Evolutionary conservation across 2,113 vertebrate genomes (phyloP).

Genomic region (Mastomys natalensis): DNA sequence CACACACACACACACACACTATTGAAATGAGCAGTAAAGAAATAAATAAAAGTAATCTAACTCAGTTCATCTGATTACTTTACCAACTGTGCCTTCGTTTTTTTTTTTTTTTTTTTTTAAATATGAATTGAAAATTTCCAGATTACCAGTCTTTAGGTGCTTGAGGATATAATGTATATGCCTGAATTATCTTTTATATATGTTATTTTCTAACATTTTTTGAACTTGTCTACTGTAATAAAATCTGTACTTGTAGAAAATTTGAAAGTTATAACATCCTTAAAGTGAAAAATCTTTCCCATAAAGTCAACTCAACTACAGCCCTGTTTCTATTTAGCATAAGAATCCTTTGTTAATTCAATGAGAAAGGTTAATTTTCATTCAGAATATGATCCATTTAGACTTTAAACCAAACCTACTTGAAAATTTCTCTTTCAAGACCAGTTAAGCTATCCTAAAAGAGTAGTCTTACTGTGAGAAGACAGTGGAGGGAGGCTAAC

Average conservation of each 20-base stretch:
- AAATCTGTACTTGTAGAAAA: neutral
- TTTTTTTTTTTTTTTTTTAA: too few relatives aligned
- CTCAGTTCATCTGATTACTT: neutral
- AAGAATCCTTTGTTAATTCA: slow-evolving; percentile 10
- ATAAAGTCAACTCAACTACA: neutral
- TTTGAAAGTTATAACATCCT: neutral
- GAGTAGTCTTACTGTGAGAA: neutral
- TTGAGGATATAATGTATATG: neutral
- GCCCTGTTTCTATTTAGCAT: neutral
- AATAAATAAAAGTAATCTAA: neutral
- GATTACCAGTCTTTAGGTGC: neutral
- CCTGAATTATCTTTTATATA: neutral
- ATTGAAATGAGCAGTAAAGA: neutral
- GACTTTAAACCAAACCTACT: neutral
- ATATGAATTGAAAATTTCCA: neutral
- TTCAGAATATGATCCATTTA: slow-evolving; percentile 15
- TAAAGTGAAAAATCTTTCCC: neutral
- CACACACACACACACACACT: neutral
- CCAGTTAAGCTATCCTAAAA: neutral
- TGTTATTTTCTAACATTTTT: slow-evolving; percentile 40
- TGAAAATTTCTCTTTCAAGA: neutral
- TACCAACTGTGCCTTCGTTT: neutral
- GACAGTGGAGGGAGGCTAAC: neutral
- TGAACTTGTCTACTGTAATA: neutral
- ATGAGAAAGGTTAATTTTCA: neutral